These are phyloP conservation scores for Podocnemis expansa DNA, from an alignment of 2,113 vertebrate genomes.

Conservation along the genomic window DNA sequence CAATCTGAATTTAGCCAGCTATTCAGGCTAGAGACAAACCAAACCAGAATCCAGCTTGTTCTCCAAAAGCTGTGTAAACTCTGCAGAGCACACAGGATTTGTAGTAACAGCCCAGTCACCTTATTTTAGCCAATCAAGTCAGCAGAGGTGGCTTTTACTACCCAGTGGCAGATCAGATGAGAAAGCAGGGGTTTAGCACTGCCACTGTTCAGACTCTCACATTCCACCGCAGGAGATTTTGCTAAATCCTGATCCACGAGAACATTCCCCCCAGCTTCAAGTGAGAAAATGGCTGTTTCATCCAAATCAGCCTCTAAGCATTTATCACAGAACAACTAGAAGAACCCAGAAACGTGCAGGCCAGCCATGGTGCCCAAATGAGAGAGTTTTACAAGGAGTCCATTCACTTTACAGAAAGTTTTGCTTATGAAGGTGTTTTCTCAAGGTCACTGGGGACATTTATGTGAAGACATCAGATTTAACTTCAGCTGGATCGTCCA, in stretches of 20 bases:
- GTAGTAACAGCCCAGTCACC: not conserved
- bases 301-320: not conserved
- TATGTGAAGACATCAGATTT: too few species aligned
- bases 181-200: too few species aligned
- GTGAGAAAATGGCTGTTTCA: not conserved
- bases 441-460: not conserved
- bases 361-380: not conserved
- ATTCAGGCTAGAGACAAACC: not conserved
- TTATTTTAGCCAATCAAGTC: not conserved
- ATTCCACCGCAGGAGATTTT: not conserved
- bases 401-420: not conserved
- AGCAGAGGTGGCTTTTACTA: not conserved
- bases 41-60: not conserved
- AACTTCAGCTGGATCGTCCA: not conserved
- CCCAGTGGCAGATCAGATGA: not conserved
- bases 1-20: not conserved
- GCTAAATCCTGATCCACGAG: not conserved
- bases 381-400: not conserved
- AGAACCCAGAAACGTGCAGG: not conserved
- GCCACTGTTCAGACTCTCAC: not conserved
- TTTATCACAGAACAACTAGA: not conserved
- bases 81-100: not conserved
- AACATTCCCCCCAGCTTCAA: not conserved
- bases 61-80: not conserved
- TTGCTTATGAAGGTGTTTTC: not conserved